Evolutionary conservation across 1,140 invertebrate genomes (phyloP).

Genomic region (Heliothis subflexa): DNA sequence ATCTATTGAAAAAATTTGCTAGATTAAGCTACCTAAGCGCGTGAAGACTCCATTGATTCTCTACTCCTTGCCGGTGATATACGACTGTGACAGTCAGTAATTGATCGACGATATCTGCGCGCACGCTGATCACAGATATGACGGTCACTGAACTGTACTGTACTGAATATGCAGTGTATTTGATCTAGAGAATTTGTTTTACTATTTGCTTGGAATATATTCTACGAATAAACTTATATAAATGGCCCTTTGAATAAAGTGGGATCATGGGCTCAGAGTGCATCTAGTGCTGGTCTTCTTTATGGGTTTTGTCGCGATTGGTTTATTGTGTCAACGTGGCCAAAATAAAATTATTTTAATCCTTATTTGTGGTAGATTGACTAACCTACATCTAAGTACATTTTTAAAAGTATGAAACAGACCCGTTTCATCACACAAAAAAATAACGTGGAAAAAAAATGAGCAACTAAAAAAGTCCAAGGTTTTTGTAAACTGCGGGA

Average conservation of each 20-base stretch:
- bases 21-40: not conserved
- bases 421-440: too few relatives aligned
- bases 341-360: too few relatives aligned
- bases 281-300: too few relatives aligned
- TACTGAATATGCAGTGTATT: slow-evolving; percentile 48
- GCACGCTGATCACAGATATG: slow-evolving; percentile 57
- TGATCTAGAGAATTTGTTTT: slow-evolving; percentile 1
- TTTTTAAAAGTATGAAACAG: too few relatives aligned
- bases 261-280: not conserved
- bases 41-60: not conserved
- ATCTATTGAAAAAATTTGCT: too few relatives aligned
- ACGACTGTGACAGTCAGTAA: slow-evolving; percentile 62
- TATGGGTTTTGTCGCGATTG: too few relatives aligned
- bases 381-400: too few relatives aligned
- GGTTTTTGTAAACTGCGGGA: not conserved
- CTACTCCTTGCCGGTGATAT: slow-evolving; percentile 18
- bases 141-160: slow-evolving; percentile 51
- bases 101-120: slow-evolving; percentile 68
- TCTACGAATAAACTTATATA: slow-evolving; percentile 7
- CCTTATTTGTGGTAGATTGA: too few relatives aligned
- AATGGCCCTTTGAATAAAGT: not conserved
- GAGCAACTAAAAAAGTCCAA: not conserved
- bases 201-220: slow-evolving; percentile 19
- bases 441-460: too few relatives aligned
- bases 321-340: too few relatives aligned